Evolutionary conservation across 2,888 invertebrate genomes (phyloP).

Genomic region (Agrochola lychnidis): DNA sequence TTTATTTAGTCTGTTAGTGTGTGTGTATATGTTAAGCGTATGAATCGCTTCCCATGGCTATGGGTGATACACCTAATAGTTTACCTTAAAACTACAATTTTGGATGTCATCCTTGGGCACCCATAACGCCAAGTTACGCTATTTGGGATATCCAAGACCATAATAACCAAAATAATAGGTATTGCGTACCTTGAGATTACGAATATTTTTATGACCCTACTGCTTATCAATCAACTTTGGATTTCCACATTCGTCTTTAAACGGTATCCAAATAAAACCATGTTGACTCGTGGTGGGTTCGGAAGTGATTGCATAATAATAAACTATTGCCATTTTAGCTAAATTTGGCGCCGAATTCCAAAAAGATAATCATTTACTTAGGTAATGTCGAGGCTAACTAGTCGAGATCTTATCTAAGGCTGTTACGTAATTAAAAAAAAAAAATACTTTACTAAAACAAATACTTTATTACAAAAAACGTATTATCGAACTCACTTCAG

Average conservation of each 20-base stretch:
- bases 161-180: slow-evolving; percentile 1
- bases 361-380: slow-evolving; percentile 25
- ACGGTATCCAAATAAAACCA: slow-evolving; percentile 10
- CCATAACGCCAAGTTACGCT: background rate
- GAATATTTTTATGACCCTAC: slow-evolving; percentile 8
- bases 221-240: background rate
- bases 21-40: no score
- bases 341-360: slow-evolving; percentile 5
- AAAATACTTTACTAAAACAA: background rate
- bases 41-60: background rate
- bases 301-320: slow-evolving; percentile 23
- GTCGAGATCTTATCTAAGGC: slow-evolving; percentile 4
- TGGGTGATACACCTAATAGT: background rate
- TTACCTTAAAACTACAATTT: slow-evolving; percentile 3
- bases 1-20: no score
- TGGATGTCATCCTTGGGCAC: background rate
- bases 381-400: slow-evolving; percentile 38
- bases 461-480: background rate
- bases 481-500: background rate
- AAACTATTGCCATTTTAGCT: slow-evolving; percentile 13
- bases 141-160: slow-evolving; percentile 14
- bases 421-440: slow-evolving; percentile 19
- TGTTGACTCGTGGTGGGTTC: background rate
- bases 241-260: slow-evolving; percentile 16
- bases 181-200: slow-evolving; percentile 1